Evolutionary conservation across 2,888 invertebrate species (phyloP), one percentile per base, ranked within the genome.

Genomic region (Euzophera pinguis): DNA sequence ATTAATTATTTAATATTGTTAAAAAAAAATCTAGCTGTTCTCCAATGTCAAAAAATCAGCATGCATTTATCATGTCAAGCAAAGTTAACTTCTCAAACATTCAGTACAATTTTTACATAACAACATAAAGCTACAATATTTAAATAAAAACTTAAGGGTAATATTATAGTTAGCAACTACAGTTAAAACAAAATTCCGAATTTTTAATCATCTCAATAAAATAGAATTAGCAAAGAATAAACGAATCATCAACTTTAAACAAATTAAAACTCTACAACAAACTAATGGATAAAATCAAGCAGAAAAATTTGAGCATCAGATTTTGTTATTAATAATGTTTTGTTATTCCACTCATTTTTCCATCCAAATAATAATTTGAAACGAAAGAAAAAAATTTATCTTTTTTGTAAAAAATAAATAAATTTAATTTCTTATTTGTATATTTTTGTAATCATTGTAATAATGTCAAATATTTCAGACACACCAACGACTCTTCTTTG

Each of bases 261-360:
- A 73, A 71, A 66, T 60, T 59, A 60, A 68, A 69, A 64, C 58
- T 73, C 77, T 75, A 81, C 78, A 67, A 72, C 22, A 62, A 70
- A 71, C 67, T 73, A 78, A 71, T 73, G 61, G 63, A 67, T 71
- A 70, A 73, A 16, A 67, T 73, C 72, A 87, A 86, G 87, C 87
- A 74, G 69, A 81, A 65, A 76, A 76, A 70, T 69, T 88, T 89
- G 88, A 89, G 88, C 88, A 89, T 89, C 81, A 86, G 87, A 86
- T 75, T 75, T 57, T 43, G 57, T 67, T 64, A 63, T 62, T 65
- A 67, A 60, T 54, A 56, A 50, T 51, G 56, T 62, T 14, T 62
- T 55, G 47, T 50, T 57, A 60, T 57, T 75, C 84, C 84, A 83
- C 86, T 81, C 67, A 85, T 83, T 86, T 81, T 71, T 64, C 74